These are phyloP conservation scores for Monoplex corrugatus DNA, from an alignment of 2,888 invertebrate species.

Conservation along the genomic window DNA sequence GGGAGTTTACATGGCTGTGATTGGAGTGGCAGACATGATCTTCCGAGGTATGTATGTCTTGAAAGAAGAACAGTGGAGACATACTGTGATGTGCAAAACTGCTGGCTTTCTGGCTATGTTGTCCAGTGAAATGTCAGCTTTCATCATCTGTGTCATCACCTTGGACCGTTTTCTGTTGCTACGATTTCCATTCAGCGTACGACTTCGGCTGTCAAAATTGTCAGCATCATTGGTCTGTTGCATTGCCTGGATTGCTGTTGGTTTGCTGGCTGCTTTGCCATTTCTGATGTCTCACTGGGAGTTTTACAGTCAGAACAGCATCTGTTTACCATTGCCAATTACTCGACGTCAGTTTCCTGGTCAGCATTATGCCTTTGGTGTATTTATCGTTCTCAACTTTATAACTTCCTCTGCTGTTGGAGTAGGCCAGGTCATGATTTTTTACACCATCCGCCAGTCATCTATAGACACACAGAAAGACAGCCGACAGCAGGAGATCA, in stretches of 20 bases:
- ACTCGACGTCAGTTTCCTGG: not conserved
- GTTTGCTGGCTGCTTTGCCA: not conserved
- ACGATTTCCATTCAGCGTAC: slow-evolving; percentile 82
- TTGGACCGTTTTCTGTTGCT: slow-evolving; percentile 84
- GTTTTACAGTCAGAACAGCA: slow-evolving; percentile 14
- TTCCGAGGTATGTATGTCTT: slow-evolving; percentile 42
- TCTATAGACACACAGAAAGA: too few relatives aligned
- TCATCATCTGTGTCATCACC: slow-evolving; percentile 51
- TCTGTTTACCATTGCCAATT: slow-evolving; percentile 26
- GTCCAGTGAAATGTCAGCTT: slow-evolving; percentile 50
- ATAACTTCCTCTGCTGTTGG: too few relatives aligned
- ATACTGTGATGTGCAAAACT: slow-evolving; percentile 32
- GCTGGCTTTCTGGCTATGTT: slow-evolving; percentile 48
- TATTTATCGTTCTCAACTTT: slow-evolving; percentile 4
- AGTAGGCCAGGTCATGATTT: too few relatives aligned
- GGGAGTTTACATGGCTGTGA: slow-evolving; percentile 51
- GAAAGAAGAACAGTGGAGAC: slow-evolving; percentile 44
- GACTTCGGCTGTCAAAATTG: not conserved
- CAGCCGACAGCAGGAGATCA: too few relatives aligned
- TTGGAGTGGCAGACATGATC: slow-evolving; percentile 46
- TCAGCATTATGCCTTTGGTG: not conserved
- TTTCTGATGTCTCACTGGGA: not conserved
- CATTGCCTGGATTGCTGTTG: not conserved
- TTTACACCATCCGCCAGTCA: too few relatives aligned
- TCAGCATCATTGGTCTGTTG: too few relatives aligned